Evolutionary conservation across 2,888 invertebrate species (phyloP).

Genomic region (Thera obeliscata): DNA sequence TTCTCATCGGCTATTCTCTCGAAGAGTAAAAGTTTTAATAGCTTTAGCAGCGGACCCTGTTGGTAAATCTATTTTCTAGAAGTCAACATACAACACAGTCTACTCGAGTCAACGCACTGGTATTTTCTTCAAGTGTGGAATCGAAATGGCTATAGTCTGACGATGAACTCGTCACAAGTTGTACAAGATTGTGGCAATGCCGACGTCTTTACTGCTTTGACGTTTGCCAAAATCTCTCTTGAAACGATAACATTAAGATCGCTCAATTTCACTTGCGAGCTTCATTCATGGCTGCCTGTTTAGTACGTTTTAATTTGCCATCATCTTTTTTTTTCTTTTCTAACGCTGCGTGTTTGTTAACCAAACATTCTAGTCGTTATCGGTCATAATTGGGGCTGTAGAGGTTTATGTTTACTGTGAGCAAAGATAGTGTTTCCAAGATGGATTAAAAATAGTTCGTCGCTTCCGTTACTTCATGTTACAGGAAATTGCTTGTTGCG

Average conservation of each 20-base stretch:
- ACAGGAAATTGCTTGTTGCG: neutral
- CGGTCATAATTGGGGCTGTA: slow-evolving; percentile 5
- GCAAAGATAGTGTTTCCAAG: slow-evolving; percentile 12
- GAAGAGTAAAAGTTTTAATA: slow-evolving; percentile 53
- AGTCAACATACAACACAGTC: slow-evolving; percentile 44
- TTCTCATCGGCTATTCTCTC: slow-evolving; percentile 46
- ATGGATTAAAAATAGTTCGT: slow-evolving; percentile 3
- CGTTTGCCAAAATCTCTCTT: slow-evolving; percentile 48
- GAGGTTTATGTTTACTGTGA: slow-evolving; percentile 8
- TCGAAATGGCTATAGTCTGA: slow-evolving; percentile 51
- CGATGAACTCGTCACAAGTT: slow-evolving; percentile 60
- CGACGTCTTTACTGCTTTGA: slow-evolving; percentile 70
- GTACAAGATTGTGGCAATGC: slow-evolving; percentile 54
- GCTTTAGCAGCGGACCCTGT: slow-evolving; percentile 37
- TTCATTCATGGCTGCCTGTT: slow-evolving; percentile 8
- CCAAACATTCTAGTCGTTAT: slow-evolving; percentile 16
- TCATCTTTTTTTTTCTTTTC: neutral
- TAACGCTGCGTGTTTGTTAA: neutral
- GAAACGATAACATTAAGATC: slow-evolving; percentile 35
- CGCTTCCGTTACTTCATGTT: slow-evolving; percentile 4
- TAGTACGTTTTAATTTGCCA: slow-evolving; percentile 6
- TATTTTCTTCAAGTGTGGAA: slow-evolving; percentile 49
- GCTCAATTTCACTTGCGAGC: slow-evolving; percentile 26
- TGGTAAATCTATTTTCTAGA: slow-evolving; percentile 37
- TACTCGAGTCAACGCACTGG: slow-evolving; percentile 58